Evolutionary conservation across 2,888 invertebrate genomes (phyloP), one percentile per base, ranked within the genome.

Genomic region (Bedellia somnulentella): DNA sequence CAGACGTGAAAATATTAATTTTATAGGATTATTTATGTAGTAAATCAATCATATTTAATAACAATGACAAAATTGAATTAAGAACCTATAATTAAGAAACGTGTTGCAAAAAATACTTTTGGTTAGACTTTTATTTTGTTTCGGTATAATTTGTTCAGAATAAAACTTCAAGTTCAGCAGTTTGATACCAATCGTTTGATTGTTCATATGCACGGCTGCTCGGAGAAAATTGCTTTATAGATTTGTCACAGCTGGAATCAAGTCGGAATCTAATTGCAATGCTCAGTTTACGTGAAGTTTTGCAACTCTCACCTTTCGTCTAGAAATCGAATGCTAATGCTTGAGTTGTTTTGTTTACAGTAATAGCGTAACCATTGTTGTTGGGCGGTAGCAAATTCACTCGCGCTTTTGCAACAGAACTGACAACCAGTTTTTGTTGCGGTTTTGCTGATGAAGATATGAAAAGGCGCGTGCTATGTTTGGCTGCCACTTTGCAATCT

Each of bases 281-380:
- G 32, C 35, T 24, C 30, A 14, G 17, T 32, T 27, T 21, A 15
- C 14, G 23, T 12, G 22, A 6, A 15, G 15, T 35, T 31, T 36
- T 24, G 29, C 34, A 31, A 39, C 33, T 31, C 35, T 11, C 29
- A 33, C 40, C 38, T 44, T 44, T 40, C 42, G 36, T 37, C 41
- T 40, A 35, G 38, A 36, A 43, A 41, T 41, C 39, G 38, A 41
- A 44, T 43, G 41, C 52, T 57, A 56, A 57, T 55, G 52, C 52
- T 49, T 45, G 49, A 51, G 52, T 57, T 49, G 60, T 63, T 58
- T 59, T 59, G 58, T 60, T 57, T 52, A 53, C 45, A 51, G 57
- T 53, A 57, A 55, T 49, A 52, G 55, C 49, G 45, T 52, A 49
- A 53, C 57, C 50, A 63, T 67, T 67, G 61, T 66, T 58, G 47